Evolutionary conservation across 2,113 vertebrate genomes (phyloP).

Genomic region (Ondatra zibethicus): DNA sequence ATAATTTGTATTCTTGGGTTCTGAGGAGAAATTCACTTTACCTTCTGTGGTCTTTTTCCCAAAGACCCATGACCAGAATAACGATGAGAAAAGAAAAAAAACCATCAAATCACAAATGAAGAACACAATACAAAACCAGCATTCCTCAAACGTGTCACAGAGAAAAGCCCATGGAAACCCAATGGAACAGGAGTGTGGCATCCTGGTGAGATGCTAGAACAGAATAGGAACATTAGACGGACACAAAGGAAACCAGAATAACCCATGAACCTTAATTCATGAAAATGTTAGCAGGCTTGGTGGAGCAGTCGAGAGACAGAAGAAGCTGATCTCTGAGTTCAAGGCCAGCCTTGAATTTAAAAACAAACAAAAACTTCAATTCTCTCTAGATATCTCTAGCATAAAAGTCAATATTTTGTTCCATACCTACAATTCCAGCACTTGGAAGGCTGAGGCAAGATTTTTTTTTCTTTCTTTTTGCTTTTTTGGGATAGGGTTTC

Average conservation of each 20-base stretch:
- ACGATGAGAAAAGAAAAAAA: background rate
- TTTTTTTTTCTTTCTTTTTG: too few species aligned
- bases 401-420: background rate
- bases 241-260: background rate
- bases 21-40: background rate
- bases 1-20: background rate
- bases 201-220: background rate
- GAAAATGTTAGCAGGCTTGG: background rate
- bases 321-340: background rate
- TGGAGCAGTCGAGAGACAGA: background rate
- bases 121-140: background rate
- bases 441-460: background rate
- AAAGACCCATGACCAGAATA: background rate
- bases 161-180: background rate
- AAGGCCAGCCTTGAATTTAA: background rate
- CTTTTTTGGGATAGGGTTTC: too few species aligned
- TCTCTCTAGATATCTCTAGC: background rate
- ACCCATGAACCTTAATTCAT: background rate
- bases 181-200: background rate
- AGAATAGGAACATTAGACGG: background rate
- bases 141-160: background rate
- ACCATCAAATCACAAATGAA: background rate
- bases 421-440: background rate
- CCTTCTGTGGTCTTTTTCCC: background rate
- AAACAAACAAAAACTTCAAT: background rate